Evolutionary conservation across 30 jellyfish, hydroid and myxozoan genomes (phyloP).

Genomic region (Hydra vulgaris): DNA sequence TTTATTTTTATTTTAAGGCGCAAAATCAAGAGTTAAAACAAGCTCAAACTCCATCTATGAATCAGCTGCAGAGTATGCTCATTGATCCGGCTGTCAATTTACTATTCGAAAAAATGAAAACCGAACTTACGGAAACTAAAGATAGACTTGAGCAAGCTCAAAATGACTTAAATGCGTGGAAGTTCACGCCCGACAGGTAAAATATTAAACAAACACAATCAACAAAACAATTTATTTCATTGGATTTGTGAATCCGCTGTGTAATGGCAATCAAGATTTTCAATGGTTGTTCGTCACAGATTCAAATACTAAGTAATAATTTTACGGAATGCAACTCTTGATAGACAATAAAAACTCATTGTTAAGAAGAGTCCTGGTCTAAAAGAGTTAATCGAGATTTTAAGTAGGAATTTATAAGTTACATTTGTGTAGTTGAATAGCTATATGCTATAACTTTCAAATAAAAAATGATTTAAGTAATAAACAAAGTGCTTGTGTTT

Average conservation of each 20-base stretch:
- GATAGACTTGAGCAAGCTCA: slow-evolving; percentile 98
- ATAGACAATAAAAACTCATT: not conserved
- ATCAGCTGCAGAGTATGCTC: slow-evolving; percentile 68
- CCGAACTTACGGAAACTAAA: slow-evolving; percentile 88
- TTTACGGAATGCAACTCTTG: not conserved
- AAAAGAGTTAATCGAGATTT: not conserved
- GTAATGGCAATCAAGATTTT: not conserved
- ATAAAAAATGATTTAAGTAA: no score
- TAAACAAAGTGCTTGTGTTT: no score
- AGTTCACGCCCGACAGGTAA: slow-evolving; percentile 99
- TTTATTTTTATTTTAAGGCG: slow-evolving; percentile 30
- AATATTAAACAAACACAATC: slow-evolving; percentile 9
- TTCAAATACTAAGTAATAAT: not conserved
- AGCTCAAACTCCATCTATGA: slow-evolving; percentile 90
- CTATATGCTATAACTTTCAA: no score
- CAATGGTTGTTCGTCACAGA: not conserved
- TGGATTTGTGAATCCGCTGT: not conserved
- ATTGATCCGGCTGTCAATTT: slow-evolving; percentile 96
- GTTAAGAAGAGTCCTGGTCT: not conserved
- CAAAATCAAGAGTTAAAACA: slow-evolving; percentile 87
- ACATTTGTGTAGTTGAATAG: not conserved
- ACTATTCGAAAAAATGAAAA: slow-evolving; percentile 92
- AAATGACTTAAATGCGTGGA: slow-evolving; percentile 97
- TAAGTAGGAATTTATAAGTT: not conserved
- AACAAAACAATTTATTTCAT: not conserved